A percentile compares a stretch with the other conserved stretches of the same genome.
These are phyloP conservation scores for Heliothis subflexa DNA, from an alignment of 1,140 invertebrate genomes.

Conservation along the genomic window DNA sequence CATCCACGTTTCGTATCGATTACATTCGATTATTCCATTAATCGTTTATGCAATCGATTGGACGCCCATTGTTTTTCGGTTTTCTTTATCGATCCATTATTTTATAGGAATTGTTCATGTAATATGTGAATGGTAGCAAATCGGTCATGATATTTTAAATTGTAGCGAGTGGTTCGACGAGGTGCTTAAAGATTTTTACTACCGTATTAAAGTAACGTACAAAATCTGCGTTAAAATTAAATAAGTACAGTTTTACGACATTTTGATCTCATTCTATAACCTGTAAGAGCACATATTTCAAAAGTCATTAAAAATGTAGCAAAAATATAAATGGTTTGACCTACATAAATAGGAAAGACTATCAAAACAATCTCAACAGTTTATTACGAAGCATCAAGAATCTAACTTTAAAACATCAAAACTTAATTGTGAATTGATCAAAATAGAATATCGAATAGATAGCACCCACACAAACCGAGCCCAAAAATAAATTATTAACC, in stretches of 20 bases:
- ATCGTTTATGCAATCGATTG: conserved; percentile 51
- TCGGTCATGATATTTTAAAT: neutral
- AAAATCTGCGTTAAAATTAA: neutral
- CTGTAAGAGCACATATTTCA: neutral
- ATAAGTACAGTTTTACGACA: neutral
- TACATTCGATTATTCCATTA: conserved; percentile 51
- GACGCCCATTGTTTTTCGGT: conserved; percentile 21
- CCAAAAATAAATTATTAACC: conserved; percentile 16
- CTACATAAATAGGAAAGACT: too few species aligned
- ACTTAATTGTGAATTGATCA: neutral
- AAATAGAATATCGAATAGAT: neutral
- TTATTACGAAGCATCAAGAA: neutral
- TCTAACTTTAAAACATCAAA: neutral
- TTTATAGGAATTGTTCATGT: neutral
- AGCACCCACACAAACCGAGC: neutral
- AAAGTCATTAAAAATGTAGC: neutral
- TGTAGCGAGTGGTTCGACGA: neutral
- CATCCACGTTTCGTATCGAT: conserved; percentile 54
- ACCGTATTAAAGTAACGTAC: neutral
- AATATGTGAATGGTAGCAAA: conserved; percentile 3
- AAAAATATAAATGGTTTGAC: too few species aligned
- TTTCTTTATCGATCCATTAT: conserved; percentile 8
- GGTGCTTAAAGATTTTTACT: neutral
- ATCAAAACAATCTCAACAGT: too few species aligned
- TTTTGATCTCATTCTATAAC: conserved; percentile 6